Evolutionary conservation across 2,113 vertebrate genomes (phyloP).

Genomic region (Odontophorus gujanensis): DNA sequence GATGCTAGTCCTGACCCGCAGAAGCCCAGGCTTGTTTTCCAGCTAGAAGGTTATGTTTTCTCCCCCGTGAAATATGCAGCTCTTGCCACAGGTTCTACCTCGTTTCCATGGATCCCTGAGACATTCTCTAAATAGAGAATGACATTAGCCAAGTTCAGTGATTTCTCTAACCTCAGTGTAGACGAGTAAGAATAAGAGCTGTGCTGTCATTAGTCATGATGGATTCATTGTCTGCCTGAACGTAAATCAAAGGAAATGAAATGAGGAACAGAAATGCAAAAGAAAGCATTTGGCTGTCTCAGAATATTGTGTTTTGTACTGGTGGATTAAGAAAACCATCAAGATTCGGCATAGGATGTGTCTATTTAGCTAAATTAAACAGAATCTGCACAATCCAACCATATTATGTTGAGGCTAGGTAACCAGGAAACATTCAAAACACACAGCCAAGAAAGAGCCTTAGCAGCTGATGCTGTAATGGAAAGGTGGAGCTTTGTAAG

Average conservation of each 20-base stretch:
- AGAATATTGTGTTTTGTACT: neutral
- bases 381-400: neutral
- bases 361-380: constrained; percentile 43
- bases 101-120: constrained; percentile 56
- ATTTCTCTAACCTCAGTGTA: constrained; percentile 28
- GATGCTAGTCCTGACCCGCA: neutral
- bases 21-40: neutral
- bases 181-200: neutral
- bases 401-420: neutral
- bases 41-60: constrained; percentile 8
- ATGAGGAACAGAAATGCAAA: neutral
- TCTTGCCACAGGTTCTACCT: neutral
- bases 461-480: neutral
- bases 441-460: neutral
- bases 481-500: constrained; percentile 27
- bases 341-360: constrained; percentile 14
- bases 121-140: constrained; percentile 47
- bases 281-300: neutral
- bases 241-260: constrained; percentile 43
- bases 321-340: neutral
- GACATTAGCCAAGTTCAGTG: constrained; percentile 51
- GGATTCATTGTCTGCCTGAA: neutral
- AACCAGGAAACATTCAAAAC: constrained; percentile 18
- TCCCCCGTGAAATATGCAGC: constrained; percentile 17
- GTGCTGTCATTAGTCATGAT: constrained; percentile 37